Evolutionary conservation across 2,797 vertebrate genomes (phyloP).

Genomic region (Pangasius djambal): DNA sequence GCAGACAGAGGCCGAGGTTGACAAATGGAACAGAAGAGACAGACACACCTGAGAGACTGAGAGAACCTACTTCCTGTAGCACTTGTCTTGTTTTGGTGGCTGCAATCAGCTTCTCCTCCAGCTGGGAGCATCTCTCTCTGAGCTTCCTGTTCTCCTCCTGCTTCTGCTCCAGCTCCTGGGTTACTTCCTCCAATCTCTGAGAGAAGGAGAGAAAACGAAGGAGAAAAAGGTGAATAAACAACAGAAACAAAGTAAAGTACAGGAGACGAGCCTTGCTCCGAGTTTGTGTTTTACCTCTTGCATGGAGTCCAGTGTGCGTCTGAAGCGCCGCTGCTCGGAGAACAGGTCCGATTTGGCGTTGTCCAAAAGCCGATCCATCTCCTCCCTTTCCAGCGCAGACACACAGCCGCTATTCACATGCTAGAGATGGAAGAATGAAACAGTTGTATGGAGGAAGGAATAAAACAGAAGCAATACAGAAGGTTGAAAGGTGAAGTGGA

Average conservation of each 20-base stretch:
- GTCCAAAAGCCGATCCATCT: slow-evolving; percentile 72
- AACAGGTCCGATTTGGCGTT: slow-evolving; percentile 73
- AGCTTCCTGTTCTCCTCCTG: slow-evolving; percentile 64
- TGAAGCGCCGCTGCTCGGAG: slow-evolving; percentile 66
- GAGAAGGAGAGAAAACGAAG: slow-evolving; percentile 4
- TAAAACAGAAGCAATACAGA: background rate
- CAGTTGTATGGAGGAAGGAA: background rate
- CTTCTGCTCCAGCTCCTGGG: slow-evolving; percentile 70
- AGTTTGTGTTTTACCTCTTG: slow-evolving; percentile 65
- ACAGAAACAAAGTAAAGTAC: background rate
- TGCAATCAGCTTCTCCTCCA: slow-evolving; percentile 67
- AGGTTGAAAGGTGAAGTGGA: background rate
- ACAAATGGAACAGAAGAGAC: background rate
- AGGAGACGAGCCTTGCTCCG: background rate
- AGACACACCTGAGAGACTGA: background rate
- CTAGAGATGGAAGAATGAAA: slow-evolving; percentile 30
- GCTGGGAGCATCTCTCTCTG: slow-evolving; percentile 63
- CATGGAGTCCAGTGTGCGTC: slow-evolving; percentile 68
- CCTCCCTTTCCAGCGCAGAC: slow-evolving; percentile 72
- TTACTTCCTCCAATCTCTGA: slow-evolving; percentile 75
- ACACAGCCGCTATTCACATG: slow-evolving; percentile 46
- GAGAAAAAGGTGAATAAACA: background rate
- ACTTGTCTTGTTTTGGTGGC: slow-evolving; percentile 58
- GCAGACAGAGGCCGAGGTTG: background rate
- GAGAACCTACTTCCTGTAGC: slow-evolving; percentile 63